Base-by-base conservation (phyloP, 1,140 invertebrate species). In the Zaprionus davidi region DNA sequence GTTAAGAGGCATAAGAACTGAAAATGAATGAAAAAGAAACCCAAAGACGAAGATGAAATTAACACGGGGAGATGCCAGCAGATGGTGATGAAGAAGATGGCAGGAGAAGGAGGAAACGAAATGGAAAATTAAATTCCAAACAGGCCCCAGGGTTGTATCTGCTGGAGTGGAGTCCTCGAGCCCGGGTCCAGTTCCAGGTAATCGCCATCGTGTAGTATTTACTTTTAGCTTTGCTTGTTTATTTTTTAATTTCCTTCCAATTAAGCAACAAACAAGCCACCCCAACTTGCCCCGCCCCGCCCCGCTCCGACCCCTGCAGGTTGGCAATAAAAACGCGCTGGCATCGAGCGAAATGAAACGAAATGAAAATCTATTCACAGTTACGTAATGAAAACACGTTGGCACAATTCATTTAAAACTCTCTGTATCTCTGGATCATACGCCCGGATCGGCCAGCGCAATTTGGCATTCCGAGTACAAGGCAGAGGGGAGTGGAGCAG, bases 201-300 rank as follows among this genome's bases (percentile, higher is more conserved):
- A 87, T 88, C 84, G 84, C 71, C 71, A 88, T 46, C 81, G 84
- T 88, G 85, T 87, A 87, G 84, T 87, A 87, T 87, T 87, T 87
- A 82, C 84, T 90, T 81, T 87, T 76, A 82, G 58, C 84, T 76
- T 80, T 74, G 85, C 81, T 88, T 88, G 85, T 88, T 88, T 87
- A 88, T 87, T 88, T 88, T 88, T 88, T 85, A 88, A 88, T 88
- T 88, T 88, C 85, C 85, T 88, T 85, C 82, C 85, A 88, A 88
- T 88, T 88, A 88, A 88, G 85, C 85, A 88, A 88, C 85, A 90
- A 88, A 88, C 85, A 88, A 90, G 81, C 65, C 73, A 46, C n/a
- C 31, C 34, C 24, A 17, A 28, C 57, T 1, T 41, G 2, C 17
- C 15, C 12, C 20, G 1, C 20, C 20, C 20, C 1, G 20, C 1